These are phyloP conservation scores for Craseonycteris thonglongyai DNA, from an alignment of 2,113 vertebrate genomes.

Conservation along the genomic window DNA sequence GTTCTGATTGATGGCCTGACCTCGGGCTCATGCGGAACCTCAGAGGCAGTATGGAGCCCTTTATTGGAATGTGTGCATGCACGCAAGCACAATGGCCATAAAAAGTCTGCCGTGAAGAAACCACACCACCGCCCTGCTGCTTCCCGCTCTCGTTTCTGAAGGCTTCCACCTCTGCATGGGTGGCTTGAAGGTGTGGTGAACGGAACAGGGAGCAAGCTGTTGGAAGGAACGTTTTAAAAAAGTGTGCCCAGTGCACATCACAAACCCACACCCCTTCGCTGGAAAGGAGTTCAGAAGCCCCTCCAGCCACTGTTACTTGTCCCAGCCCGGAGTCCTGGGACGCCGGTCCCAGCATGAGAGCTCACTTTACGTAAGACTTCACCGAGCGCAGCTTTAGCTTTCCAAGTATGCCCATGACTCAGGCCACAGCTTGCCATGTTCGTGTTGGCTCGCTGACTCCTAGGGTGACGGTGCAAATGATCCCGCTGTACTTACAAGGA, in stretches of 20 bases:
- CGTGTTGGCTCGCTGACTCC: neutral
- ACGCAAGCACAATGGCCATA: neutral
- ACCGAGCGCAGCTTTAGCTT: neutral
- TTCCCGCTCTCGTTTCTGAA: neutral
- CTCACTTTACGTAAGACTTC: neutral
- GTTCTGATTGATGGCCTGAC: slow-evolving; percentile 6
- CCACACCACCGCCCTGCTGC: neutral
- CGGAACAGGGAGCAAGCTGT: neutral
- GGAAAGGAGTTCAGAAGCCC: neutral
- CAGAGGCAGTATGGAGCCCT: neutral
- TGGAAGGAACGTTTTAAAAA: neutral
- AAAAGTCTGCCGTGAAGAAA: neutral
- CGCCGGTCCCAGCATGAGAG: neutral
- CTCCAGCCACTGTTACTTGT: neutral
- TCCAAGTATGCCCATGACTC: neutral
- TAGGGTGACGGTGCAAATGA: neutral
- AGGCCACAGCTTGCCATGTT: neutral
- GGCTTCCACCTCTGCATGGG: neutral
- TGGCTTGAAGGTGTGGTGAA: neutral
- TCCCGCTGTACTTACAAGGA: neutral
- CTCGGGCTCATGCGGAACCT: neutral
- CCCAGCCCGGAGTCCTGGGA: neutral
- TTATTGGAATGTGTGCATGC: slow-evolving; percentile 6
- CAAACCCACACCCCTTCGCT: neutral
- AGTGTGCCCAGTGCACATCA: neutral